These are phyloP conservation scores for Allenopithecus nigroviridis DNA, from an alignment of 2,797 vertebrate species.

Conservation along the genomic window DNA sequence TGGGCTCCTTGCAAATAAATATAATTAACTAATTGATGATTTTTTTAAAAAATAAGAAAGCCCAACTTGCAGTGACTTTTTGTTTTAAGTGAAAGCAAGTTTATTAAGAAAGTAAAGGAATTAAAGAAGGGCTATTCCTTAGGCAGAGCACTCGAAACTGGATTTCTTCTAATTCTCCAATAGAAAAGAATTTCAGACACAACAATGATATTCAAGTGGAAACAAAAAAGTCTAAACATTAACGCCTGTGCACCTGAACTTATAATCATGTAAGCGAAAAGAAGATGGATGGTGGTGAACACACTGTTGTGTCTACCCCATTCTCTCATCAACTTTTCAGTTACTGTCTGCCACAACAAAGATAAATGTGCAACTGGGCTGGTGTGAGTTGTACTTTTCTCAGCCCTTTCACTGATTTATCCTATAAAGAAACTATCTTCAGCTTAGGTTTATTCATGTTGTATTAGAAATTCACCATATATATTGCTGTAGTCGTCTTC, in stretches of 20 bases:
- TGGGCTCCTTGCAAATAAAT: not conserved
- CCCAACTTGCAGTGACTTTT: not conserved
- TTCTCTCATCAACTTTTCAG: not conserved
- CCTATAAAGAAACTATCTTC: not conserved
- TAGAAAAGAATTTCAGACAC: not conserved
- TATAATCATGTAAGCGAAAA: not conserved
- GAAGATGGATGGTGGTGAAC: no score
- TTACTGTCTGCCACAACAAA: not conserved
- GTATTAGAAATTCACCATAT: not conserved
- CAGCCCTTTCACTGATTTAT: not conserved
- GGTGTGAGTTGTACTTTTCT: not conserved
- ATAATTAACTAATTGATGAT: not conserved
- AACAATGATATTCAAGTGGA: not conserved
- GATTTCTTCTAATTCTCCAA: not conserved
- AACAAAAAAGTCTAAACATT: not conserved
- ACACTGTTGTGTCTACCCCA: not conserved
- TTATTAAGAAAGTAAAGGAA: not conserved
- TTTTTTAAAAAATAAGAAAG: not conserved
- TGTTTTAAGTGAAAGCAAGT: not conserved
- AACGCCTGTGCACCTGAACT: not conserved
- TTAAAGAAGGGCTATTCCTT: not conserved
- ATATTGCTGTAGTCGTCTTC: not conserved
- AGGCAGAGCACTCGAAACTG: not conserved
- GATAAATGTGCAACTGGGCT: not conserved
- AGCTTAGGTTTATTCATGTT: not conserved